Evolutionary conservation across 2,113 vertebrate species (phyloP).

Genomic region (Vulpes ferrilata): DNA sequence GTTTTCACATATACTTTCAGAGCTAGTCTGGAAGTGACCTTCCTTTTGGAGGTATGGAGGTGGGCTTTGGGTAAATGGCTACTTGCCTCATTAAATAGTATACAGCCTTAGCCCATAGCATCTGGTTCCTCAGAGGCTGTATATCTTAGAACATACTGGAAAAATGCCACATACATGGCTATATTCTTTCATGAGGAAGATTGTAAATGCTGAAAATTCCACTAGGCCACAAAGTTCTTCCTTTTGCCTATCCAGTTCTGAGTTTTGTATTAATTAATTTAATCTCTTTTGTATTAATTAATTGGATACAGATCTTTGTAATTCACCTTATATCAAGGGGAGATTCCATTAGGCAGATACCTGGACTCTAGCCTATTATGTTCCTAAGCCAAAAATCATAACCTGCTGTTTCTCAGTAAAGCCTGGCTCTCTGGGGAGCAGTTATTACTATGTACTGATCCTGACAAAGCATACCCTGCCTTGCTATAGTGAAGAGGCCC

Average conservation of each 20-base stretch:
- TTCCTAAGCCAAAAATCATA: slow-evolving; percentile 58
- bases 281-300: slow-evolving; percentile 53
- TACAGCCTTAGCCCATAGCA: neutral
- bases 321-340: slow-evolving; percentile 35
- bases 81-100: neutral
- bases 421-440: neutral
- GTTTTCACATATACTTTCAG: slow-evolving; percentile 28
- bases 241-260: slow-evolving; percentile 41
- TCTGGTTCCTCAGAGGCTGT: neutral
- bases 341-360: slow-evolving; percentile 50
- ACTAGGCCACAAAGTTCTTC: neutral
- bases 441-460: neutral
- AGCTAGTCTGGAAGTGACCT: slow-evolving; percentile 65
- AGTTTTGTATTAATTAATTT: slow-evolving; percentile 58
- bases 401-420: slow-evolving; percentile 64
- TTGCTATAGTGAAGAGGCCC: slow-evolving; percentile 26
- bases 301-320: slow-evolving; percentile 19
- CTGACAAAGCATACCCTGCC: neutral
- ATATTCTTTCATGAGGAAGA: slow-evolving; percentile 39
- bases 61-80: slow-evolving; percentile 46
- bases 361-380: slow-evolving; percentile 16
- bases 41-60: slow-evolving; percentile 54
- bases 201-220: slow-evolving; percentile 41
- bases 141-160: neutral
- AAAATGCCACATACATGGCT: neutral